These are phyloP conservation scores for Mastigias papua DNA, from an alignment of 30 jellyfish, hydroid and myxozoan genomes.

Conservation along the genomic window DNA sequence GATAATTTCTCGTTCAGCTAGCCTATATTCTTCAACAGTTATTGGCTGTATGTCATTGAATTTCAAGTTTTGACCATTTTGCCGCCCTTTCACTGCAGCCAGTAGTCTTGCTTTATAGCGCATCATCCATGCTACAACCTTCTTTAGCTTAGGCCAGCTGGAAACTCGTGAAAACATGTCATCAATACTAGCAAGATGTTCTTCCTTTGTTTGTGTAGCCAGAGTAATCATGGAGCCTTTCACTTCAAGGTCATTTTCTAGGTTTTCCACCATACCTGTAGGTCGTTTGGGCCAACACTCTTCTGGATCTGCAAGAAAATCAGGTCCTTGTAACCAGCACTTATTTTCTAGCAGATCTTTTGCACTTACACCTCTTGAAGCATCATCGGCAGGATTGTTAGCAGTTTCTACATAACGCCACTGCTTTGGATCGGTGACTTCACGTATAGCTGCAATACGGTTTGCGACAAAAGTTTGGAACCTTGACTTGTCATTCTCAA, in stretches of 20 bases:
- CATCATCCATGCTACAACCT: slow-evolving; percentile 66
- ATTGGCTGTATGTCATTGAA: slow-evolving; percentile 7
- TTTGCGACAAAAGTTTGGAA: slow-evolving; percentile 73
- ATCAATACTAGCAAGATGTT: not conserved
- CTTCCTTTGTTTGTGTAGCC: slow-evolving; percentile 1
- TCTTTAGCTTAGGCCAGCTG: slow-evolving; percentile 45
- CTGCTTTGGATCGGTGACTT: slow-evolving; percentile 30
- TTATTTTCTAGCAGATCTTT: slow-evolving; percentile 4
- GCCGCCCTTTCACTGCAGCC: slow-evolving; percentile 15
- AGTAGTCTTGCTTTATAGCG: slow-evolving; percentile 58
- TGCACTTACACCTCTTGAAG: slow-evolving; percentile 60
- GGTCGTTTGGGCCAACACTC: slow-evolving; percentile 5
- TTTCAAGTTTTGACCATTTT: not conserved
- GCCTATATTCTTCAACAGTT: slow-evolving; percentile 33
- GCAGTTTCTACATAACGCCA: slow-evolving; percentile 60
- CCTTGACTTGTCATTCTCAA: slow-evolving; percentile 49
- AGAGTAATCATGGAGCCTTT: not conserved
- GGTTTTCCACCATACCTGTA: not conserved
- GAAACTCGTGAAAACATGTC: slow-evolving; percentile 16
- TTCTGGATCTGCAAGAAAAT: slow-evolving; percentile 21
- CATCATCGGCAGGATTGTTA: slow-evolving; percentile 62
- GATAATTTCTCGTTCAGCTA: slow-evolving; percentile 42
- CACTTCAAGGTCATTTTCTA: slow-evolving; percentile 65
- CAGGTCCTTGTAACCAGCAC: slow-evolving; percentile 70
- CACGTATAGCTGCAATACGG: slow-evolving; percentile 31